These are phyloP conservation scores for Cercocebus atys DNA, from an alignment of 2,113 vertebrate genomes.

Conservation along the genomic window DNA sequence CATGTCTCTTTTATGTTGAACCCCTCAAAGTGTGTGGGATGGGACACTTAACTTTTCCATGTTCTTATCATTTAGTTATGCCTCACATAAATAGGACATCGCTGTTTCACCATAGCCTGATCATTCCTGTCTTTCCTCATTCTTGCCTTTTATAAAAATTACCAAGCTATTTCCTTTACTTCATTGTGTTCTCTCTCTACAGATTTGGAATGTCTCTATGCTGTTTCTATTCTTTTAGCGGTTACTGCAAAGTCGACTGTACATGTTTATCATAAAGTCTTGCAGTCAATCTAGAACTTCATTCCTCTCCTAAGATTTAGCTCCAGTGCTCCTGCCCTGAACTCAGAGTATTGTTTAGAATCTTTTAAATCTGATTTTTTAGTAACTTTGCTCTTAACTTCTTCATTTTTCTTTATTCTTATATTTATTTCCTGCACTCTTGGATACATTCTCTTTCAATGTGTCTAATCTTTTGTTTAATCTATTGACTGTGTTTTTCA, in stretches of 20 bases:
- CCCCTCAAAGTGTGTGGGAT: fast-evolving
- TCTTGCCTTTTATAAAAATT: background rate
- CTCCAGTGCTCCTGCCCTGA: background rate
- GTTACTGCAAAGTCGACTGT: background rate
- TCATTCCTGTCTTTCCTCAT: background rate
- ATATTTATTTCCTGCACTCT: background rate
- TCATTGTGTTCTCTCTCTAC: background rate
- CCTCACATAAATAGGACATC: background rate
- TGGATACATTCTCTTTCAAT: background rate
- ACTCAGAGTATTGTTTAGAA: background rate
- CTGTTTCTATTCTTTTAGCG: background rate
- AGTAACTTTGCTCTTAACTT: background rate
- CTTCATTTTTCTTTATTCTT: background rate
- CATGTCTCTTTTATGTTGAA: background rate
- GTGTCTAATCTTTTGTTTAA: background rate
- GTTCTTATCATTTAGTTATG: background rate
- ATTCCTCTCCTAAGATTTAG: background rate
- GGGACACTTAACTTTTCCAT: background rate
- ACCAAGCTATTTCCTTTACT: background rate
- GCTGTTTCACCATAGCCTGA: background rate
- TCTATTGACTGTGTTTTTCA: background rate
- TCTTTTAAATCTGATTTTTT: background rate
- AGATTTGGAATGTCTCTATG: background rate
- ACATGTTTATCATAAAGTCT: background rate
- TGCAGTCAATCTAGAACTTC: background rate